Percentiles rank a stretch among this genome's conserved stretches.
Evolutionary conservation across 2,113 vertebrate genomes (phyloP).

Genomic region (Rhinolophus ferrumequinum): DNA sequence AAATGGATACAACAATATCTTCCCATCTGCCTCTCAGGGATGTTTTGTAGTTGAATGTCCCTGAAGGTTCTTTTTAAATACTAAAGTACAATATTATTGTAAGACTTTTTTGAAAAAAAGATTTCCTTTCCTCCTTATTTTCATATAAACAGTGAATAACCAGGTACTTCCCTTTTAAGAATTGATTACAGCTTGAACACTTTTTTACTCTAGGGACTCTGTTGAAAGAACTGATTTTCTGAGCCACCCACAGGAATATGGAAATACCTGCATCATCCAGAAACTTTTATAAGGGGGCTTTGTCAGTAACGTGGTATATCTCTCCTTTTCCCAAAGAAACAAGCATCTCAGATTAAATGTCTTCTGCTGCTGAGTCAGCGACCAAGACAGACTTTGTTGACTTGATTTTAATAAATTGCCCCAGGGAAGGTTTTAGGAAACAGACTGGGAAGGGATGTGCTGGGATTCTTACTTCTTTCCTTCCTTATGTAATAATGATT

Average conservation of each 20-base stretch:
- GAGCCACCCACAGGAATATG: background rate
- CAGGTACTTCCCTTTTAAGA: slow-evolving; percentile 29
- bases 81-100: background rate
- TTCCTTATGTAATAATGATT: slow-evolving; percentile 42
- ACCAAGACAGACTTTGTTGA: background rate
- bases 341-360: slow-evolving; percentile 6
- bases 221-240: background rate
- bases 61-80: slow-evolving; percentile 28
- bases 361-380: background rate
- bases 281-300: background rate
- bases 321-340: background rate
- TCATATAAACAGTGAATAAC: slow-evolving; percentile 28
- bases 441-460: slow-evolving; percentile 11
- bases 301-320: background rate
- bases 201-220: background rate
- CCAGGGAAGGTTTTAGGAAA: slow-evolving; percentile 42
- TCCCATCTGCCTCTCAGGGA: background rate
- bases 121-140: background rate
- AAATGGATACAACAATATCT: background rate
- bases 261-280: slow-evolving; percentile 3
- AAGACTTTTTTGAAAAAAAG: background rate
- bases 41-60: slow-evolving; percentile 43
- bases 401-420: slow-evolving; percentile 59
- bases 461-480: slow-evolving; percentile 62
- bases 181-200: background rate